These are phyloP conservation scores for Theristicus caerulescens DNA, from an alignment of 2,113 vertebrate genomes.

Conservation along the genomic window DNA sequence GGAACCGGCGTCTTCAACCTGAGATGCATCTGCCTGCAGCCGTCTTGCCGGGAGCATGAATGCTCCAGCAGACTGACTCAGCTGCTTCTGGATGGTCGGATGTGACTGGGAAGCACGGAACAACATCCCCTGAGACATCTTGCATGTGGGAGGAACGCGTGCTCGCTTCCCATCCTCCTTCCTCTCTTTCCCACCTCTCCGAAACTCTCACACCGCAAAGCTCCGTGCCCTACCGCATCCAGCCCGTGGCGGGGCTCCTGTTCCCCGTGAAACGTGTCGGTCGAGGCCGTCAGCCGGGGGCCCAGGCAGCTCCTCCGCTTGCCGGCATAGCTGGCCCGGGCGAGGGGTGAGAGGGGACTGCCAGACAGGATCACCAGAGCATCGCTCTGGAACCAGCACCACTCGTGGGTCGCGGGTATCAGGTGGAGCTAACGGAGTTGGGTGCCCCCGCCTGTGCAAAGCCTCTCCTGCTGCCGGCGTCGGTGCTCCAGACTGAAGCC, in stretches of 20 bases:
- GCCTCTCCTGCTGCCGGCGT: neutral
- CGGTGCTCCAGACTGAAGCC: neutral
- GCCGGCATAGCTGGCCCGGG: neutral
- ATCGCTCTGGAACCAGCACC: neutral
- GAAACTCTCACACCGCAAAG: neutral
- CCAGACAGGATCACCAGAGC: neutral
- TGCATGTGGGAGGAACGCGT: neutral
- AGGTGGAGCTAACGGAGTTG: neutral
- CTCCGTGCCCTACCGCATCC: neutral
- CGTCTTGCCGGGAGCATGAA: neutral
- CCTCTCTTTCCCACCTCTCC: neutral
- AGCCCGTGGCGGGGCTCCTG: neutral
- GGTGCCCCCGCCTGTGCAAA: neutral
- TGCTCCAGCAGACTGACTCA: neutral
- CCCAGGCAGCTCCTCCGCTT: neutral
- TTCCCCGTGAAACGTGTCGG: accelerated
- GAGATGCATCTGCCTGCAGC: neutral
- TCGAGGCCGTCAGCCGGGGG: neutral
- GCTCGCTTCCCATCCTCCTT: neutral
- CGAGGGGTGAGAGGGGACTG: accelerated
- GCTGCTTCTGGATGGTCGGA: neutral
- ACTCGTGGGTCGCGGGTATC: accelerated
- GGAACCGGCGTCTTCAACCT: accelerated
- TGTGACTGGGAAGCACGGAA: neutral
- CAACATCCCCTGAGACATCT: neutral